Evolutionary conservation across 2,797 vertebrate genomes (phyloP), one percentile per base, ranked within the genome.

Genomic region (Peromyscus aztecus): DNA sequence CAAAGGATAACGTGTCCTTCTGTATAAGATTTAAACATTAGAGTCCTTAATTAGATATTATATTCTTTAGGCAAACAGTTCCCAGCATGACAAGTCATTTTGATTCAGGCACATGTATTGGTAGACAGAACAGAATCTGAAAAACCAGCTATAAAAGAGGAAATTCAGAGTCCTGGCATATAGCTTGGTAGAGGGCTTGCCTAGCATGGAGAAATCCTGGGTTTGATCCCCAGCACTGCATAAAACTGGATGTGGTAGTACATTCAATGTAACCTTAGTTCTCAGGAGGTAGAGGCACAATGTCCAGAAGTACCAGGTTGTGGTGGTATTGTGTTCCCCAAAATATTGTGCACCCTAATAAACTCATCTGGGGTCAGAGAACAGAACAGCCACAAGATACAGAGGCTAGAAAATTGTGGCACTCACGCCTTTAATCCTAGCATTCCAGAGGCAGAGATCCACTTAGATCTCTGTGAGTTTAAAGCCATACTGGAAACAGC

Each of bases 1-100:
- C 98, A 99, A 86, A 88, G 1, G 92, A 98, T 98, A 84, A 98
- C 52, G 6, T 98, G 82, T 92, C 98, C 98, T 55, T 98, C 99
- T 99, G 97, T 95, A 96, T 43, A 89, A 93, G 94, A 96, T 91
- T 34, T 49, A 94, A 97, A 96, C n/a, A 89, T 95, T 69, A 23
- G 23, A 78, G 77, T 61, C 55, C 57, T 94, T 78, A 49, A 75
- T 95, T 91, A 94, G 29, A 59, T 76, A 75, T 40, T 37, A 31
- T 67, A 31, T 67, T 81, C 6, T 96, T 49, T 75, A 89, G 85
- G 85, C 57, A 90, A 94, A 59, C 67, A 57, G n/a, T 65, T 65
- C 29, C 17, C 5, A 84, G 7, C 59, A 29, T 65, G 19, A 40
- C 37, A 94, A 78, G 23, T 77, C 73, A 83, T 82, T 94, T 86